These are phyloP conservation scores for Lepus timidus DNA, from an alignment of 2,113 vertebrate species.

Conservation along the genomic window DNA sequence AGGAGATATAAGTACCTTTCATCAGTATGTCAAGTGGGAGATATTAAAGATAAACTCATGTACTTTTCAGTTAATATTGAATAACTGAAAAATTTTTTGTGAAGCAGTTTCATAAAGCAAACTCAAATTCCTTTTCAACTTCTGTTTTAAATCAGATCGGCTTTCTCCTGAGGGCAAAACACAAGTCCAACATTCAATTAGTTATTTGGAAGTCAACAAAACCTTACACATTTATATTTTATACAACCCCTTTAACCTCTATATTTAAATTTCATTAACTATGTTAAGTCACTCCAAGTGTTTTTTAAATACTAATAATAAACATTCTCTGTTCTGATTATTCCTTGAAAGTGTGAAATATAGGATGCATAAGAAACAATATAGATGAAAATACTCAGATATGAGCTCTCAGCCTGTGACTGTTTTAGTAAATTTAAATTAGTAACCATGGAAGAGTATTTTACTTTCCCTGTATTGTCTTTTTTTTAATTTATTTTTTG, in stretches of 20 bases:
- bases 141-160: not conserved
- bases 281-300: not conserved
- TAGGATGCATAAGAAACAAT: not conserved
- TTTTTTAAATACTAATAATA: not conserved
- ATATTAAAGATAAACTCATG: not conserved
- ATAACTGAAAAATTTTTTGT: not conserved
- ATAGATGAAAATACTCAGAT: not conserved
- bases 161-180: conserved; percentile 4
- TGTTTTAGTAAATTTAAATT: conserved; percentile 8
- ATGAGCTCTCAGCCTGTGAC: not conserved
- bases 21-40: not conserved
- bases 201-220: conserved; percentile 13
- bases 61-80: not conserved
- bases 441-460: not conserved
- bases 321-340: not conserved
- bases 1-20: not conserved
- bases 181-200: not conserved
- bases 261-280: not conserved
- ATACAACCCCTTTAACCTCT: no score
- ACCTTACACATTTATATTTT: not conserved
- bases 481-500: no score
- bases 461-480: not conserved
- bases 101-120: not conserved
- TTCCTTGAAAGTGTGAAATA: conserved; percentile 26
- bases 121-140: not conserved